Percentiles rank a stretch among this genome's conserved stretches.
Evolutionary conservation across 2,113 vertebrate species (phyloP).

Genomic region (Oostethus manadensis): DNA sequence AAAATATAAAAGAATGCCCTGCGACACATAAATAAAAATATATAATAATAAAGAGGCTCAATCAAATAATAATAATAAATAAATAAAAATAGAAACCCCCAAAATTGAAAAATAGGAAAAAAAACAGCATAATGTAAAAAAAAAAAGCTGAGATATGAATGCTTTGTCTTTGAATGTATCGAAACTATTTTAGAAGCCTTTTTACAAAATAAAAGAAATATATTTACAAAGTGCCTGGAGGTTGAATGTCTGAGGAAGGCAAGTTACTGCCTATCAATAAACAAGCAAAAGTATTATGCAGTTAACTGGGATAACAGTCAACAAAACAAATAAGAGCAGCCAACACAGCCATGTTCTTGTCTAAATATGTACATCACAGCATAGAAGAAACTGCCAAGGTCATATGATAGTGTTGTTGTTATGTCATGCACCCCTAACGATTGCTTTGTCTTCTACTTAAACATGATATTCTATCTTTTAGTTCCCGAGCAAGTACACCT

Average conservation of each 20-base stretch:
- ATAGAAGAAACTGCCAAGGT: neutral
- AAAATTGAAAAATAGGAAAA: too few relatives aligned
- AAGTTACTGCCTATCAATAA: conserved; percentile 15
- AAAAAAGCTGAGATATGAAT: too few relatives aligned
- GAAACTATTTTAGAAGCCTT: too few relatives aligned
- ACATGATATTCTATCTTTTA: neutral
- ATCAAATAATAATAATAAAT: too few relatives aligned
- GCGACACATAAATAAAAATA: too few relatives aligned
- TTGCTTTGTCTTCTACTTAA: neutral
- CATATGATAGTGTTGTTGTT: neutral
- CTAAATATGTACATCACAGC: neutral
- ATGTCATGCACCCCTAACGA: neutral
- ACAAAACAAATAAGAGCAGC: neutral
- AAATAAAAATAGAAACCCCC: too few relatives aligned
- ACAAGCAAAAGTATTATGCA: conserved; percentile 12
- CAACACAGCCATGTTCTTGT: neutral
- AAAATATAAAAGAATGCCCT: too few relatives aligned
- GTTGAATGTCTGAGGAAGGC: neutral
- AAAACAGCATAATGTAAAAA: too few relatives aligned
- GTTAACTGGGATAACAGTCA: neutral
- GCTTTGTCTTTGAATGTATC: too few relatives aligned
- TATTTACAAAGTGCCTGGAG: too few relatives aligned
- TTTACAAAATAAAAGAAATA: too few relatives aligned
- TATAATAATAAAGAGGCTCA: too few relatives aligned
- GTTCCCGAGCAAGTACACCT: neutral